phyloP scores from a whole-genome alignment of 2,113 vertebrate genomes.

The Alectura lathami region DNA sequence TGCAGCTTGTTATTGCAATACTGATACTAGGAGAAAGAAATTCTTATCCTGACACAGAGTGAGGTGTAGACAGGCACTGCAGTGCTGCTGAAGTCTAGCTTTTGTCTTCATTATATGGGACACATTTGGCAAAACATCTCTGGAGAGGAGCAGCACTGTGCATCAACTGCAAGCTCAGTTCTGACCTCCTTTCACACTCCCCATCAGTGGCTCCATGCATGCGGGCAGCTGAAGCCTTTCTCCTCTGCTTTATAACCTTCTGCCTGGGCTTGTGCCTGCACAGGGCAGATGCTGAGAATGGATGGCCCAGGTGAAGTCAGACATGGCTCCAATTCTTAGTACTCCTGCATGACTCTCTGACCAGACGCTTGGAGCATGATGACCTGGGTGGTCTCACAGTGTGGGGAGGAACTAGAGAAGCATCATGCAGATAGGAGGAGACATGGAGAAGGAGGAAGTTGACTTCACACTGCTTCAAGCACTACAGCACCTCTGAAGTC shows the following conservation, averaged over 20 bases:
- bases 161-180: neutral
- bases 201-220: neutral
- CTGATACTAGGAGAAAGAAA: neutral
- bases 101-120: neutral
- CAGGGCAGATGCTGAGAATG: neutral
- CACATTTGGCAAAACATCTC: neutral
- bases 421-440: accelerated
- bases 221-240: neutral
- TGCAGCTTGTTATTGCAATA: neutral
- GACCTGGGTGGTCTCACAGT: neutral
- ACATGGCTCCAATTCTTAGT: neutral
- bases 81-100: neutral
- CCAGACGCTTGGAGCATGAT: neutral
- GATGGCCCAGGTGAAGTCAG: neutral
- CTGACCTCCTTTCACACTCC: neutral
- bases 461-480: neutral
- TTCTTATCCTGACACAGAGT: neutral
- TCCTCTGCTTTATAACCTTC: neutral
- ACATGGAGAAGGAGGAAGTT: neutral
- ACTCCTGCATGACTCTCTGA: accelerated
- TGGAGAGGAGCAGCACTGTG: neutral
- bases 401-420: neutral
- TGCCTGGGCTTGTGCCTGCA: neutral
- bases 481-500: neutral
- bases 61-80: neutral